phyloP scores from a whole-genome alignment of 2,113 vertebrate genomes.

The Pogona vitticeps region DNA sequence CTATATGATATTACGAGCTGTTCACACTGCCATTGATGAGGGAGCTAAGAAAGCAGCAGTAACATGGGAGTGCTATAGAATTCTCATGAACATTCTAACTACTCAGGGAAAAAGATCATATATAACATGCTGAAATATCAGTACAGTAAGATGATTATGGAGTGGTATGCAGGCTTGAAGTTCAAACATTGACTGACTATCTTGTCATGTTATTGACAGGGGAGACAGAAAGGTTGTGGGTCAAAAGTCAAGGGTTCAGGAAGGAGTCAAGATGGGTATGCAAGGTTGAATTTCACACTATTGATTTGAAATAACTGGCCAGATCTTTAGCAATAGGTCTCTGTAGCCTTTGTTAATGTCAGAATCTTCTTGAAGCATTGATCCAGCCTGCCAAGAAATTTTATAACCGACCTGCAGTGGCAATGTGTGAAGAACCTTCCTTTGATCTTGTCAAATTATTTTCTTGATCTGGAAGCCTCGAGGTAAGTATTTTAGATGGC shows the following conservation, averaged over 20 bases:
- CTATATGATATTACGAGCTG: background rate
- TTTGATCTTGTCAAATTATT: constrained; percentile 5
- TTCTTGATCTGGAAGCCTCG: background rate
- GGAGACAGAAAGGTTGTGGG: background rate
- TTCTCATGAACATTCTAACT: background rate
- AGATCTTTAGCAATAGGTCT: background rate
- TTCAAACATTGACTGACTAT: background rate
- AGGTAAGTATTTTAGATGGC: background rate
- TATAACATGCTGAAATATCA: background rate
- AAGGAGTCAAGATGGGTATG: background rate
- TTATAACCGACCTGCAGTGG: background rate
- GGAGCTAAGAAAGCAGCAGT: background rate
- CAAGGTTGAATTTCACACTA: background rate
- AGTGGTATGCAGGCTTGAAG: background rate
- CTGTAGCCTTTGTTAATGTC: constrained; percentile 21
- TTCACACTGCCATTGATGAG: background rate
- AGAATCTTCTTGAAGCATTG: constrained; percentile 36
- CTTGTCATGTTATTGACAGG: background rate
- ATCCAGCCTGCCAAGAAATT: constrained; percentile 39
- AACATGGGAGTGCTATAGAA: background rate
- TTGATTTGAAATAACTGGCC: background rate
- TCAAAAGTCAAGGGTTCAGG: background rate
- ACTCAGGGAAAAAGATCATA: background rate
- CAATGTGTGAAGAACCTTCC: background rate
- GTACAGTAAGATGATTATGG: background rate